Evolutionary conservation across 2,797 vertebrate species (phyloP).

Genomic region (Vireo griseus): DNA sequence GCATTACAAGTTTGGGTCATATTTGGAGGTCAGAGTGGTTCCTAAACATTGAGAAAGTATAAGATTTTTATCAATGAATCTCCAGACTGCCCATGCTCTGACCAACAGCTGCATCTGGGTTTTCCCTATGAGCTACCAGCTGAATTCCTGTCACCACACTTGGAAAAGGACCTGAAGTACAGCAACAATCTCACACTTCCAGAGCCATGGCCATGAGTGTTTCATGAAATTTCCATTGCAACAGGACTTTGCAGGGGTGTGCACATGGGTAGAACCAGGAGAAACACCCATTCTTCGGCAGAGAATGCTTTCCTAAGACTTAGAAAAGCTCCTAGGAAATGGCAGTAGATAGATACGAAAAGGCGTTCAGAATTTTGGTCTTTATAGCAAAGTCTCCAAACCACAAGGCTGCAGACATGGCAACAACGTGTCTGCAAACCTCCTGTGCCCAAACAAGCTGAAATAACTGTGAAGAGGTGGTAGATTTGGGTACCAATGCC

Average conservation of each 20-base stretch:
- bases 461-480: background rate
- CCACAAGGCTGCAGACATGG: accelerated
- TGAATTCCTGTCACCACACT: background rate
- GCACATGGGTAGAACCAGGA: accelerated
- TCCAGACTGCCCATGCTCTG: background rate
- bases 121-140: background rate
- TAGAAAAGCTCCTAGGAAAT: background rate
- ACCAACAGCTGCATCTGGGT: background rate
- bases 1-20: background rate
- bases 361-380: background rate
- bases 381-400: background rate
- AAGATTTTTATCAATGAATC: background rate
- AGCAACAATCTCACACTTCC: background rate
- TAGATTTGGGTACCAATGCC: background rate
- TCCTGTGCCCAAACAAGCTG: background rate
- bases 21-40: background rate
- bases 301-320: background rate
- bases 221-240: background rate
- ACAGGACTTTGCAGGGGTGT: background rate
- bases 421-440: background rate
- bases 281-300: background rate
- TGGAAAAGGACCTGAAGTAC: background rate
- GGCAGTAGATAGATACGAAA: background rate
- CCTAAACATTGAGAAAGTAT: background rate
- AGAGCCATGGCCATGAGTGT: accelerated